Percentiles rank a stretch among this genome's conserved stretches.
These are phyloP conservation scores for Macrobrachium nipponense DNA, from an alignment of 1,140 invertebrate genomes.

Conservation along the genomic window DNA sequence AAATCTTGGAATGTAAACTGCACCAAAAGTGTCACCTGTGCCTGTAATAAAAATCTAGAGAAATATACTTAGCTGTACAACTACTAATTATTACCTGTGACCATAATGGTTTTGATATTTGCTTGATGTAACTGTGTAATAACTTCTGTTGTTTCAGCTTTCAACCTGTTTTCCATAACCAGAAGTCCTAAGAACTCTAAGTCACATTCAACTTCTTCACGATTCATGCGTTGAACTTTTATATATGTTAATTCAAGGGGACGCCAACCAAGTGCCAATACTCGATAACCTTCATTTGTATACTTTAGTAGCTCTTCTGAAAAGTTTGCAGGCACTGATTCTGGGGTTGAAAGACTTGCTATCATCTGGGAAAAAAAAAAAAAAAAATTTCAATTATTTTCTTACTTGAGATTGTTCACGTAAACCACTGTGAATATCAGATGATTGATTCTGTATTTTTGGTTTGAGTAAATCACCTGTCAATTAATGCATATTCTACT, in stretches of 20 bases:
- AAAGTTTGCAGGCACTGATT: conserved; percentile 75
- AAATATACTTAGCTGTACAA: too few species aligned
- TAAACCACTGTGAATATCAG: not conserved
- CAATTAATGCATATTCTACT: too few species aligned
- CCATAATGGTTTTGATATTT: conserved; percentile 92
- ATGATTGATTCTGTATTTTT: too few species aligned
- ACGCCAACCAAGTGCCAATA: conserved; percentile 82
- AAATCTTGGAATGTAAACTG: too few species aligned
- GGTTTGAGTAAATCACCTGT: too few species aligned
- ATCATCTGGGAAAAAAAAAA: conserved; percentile 58
- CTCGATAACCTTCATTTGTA: conserved; percentile 87
- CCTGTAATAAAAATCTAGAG: too few species aligned
- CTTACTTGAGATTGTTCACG: not conserved
- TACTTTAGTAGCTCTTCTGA: conserved; percentile 77
- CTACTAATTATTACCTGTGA: conserved; percentile 76
- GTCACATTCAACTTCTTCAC: conserved; percentile 81
- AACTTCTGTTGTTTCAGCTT: conserved; percentile 84
- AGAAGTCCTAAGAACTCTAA: conserved; percentile 88
- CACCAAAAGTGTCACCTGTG: too few species aligned
- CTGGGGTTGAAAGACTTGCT: conserved; percentile 56
- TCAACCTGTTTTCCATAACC: conserved; percentile 90
- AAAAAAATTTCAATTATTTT: conserved; percentile 30
- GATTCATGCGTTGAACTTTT: conserved; percentile 77
- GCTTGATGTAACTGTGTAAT: conserved; percentile 84
- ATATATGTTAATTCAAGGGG: conserved; percentile 75